phyloP scores from a whole-genome alignment of 2,888 invertebrate species.

The Lomographa bimaculata region DNA sequence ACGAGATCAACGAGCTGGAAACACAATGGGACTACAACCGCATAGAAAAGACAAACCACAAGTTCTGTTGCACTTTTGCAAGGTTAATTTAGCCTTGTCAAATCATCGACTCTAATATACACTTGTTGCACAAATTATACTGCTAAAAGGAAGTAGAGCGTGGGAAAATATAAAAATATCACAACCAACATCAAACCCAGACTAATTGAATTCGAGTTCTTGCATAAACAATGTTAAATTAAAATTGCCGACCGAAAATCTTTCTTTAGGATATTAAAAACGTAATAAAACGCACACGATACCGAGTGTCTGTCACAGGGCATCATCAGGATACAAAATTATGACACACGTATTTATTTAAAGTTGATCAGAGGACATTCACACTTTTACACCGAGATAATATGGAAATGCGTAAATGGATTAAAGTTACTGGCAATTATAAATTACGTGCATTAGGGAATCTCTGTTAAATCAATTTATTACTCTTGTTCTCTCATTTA shows the following conservation, averaged over 20 bases:
- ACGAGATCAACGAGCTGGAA: constrained; percentile 64
- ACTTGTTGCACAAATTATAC: constrained; percentile 8
- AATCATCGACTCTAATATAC: constrained; percentile 19
- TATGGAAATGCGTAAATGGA: constrained; percentile 26
- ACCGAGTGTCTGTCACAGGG: constrained; percentile 25
- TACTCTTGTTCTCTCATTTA: constrained; percentile 7
- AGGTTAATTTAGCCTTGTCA: constrained; percentile 47
- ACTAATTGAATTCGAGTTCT: constrained; percentile 16
- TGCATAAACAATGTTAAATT: constrained; percentile 29
- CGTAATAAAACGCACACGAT: constrained; percentile 43
- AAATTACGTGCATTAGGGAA: constrained; percentile 16
- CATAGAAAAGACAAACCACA: constrained; percentile 40
- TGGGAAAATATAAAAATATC: constrained; percentile 16
- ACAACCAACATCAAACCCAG: constrained; percentile 11
- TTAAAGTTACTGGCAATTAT: constrained; percentile 14
- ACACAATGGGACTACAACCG: constrained; percentile 62
- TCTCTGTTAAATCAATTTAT: constrained; percentile 14
- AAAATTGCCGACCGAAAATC: constrained; percentile 17
- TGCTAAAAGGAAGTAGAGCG: constrained; percentile 18
- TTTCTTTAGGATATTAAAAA: constrained; percentile 33
- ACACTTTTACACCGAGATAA: constrained; percentile 22
- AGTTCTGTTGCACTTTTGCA: constrained; percentile 49
- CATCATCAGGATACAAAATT: constrained; percentile 31
- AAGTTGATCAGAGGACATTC: constrained; percentile 38
- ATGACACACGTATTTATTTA: constrained; percentile 39